Evolutionary conservation across 2,113 vertebrate species (phyloP), one percentile per base, ranked within the genome.

Genomic region (Melanostigma gelatinosum): DNA sequence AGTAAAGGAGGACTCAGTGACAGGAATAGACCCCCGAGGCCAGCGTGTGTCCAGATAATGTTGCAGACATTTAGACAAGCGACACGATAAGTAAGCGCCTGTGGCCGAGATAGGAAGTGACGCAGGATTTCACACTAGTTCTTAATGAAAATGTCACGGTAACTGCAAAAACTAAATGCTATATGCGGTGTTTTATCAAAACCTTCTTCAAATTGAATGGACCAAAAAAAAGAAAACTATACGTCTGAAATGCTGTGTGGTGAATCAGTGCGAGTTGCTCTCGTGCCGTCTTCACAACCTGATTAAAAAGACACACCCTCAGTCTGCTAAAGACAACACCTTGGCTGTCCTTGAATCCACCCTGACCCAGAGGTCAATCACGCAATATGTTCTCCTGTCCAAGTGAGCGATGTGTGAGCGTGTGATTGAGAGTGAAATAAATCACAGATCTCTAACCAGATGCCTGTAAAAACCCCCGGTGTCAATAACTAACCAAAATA

Each of bases 11-110:
- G 67, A 82, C 84, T 80, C 86, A 48, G 70, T 84, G 79, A 89
- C 91, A 89, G 84, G 81, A 89, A 90, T 89, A 75, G 61, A 88
- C 82, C 90, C 70, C 63, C n/a, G 7, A 48, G 82, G 83, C 80
- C 70, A 73, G 77, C 12, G 18, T 20, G 32, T 36, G 72, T 67
- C 27, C 60, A 46, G 73, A 88, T 82, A 79, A 86, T 42, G 71
- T 80, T 66, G 81, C 66, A 72, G 86, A 80, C 36, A 85, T 89
- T 87, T 80, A 57, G 78, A 85, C 72, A 66, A 79, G 76, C n/a
- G 73, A 75, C 64, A 52, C 15, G 36, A 71, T 40, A 36, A 62
- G 62, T 38, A 50, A 73, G 57, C 72, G 48, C 13, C 62, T 68
- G 72, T 15, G n/a, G 62, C 63, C 42, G 18, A 40, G 62, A 54